Conservation (phyloP, 1,140 invertebrate genomes). For the Caenorhabditis inopinata region DNA sequence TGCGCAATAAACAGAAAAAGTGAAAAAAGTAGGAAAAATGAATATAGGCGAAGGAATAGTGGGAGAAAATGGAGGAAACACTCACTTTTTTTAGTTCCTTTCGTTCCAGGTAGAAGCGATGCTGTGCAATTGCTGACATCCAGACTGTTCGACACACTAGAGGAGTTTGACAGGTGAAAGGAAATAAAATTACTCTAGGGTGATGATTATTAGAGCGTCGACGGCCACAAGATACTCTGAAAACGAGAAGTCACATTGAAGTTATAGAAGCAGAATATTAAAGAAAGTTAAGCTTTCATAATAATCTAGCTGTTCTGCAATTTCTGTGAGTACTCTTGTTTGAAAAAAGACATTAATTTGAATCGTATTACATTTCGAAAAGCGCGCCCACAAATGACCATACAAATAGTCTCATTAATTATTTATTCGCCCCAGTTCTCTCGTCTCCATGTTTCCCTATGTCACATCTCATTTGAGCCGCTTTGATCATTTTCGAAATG, state of each 20-base stretch:
- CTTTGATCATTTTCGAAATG: conserved; percentile 23
- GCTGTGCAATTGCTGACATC: conserved; percentile 18
- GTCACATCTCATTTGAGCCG: conserved; percentile 31
- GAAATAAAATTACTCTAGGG: not conserved
- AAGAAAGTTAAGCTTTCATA: too few species aligned
- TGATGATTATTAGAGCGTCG: conserved; percentile 3
- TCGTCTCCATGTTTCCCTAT: not conserved
- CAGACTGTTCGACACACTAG: conserved; percentile 1
- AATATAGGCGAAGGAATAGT: too few species aligned
- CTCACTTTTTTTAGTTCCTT: conserved; percentile 22
- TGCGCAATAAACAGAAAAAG: conserved; percentile 1
- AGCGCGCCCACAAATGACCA: not conserved
- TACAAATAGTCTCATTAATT: conserved; percentile 30
- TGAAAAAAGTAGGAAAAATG: not conserved
- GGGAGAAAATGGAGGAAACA: not conserved
- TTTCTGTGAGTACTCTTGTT: not conserved
- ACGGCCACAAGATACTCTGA: conserved; percentile 4
- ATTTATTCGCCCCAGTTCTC: conserved; percentile 19
- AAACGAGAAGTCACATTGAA: too few species aligned
- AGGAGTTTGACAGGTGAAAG: conserved; percentile 14
- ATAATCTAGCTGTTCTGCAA: too few species aligned
- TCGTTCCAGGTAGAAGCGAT: conserved; percentile 18
- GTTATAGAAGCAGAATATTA: too few species aligned
- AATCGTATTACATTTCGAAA: conserved; percentile 27
- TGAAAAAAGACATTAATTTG: not conserved